These are phyloP conservation scores for Caloenas nicobarica DNA, from an alignment of 2,113 vertebrate genomes.

Conservation along the genomic window DNA sequence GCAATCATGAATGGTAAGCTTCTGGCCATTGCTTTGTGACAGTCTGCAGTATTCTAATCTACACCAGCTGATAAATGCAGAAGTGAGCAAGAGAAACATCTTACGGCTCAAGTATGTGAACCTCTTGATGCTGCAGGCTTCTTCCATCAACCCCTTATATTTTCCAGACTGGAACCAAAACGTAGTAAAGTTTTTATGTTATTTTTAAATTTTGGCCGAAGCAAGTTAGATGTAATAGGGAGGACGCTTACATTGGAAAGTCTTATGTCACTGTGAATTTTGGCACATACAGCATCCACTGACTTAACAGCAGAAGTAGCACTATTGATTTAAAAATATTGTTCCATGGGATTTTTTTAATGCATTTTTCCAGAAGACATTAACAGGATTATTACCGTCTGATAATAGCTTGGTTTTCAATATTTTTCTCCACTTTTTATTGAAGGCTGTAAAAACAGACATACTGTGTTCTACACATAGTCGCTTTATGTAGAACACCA, in stretches of 20 bases:
- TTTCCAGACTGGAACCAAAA: conserved; percentile 61
- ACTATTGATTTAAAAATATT: conserved; percentile 49
- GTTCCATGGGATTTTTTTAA: not conserved
- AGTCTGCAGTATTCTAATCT: not conserved
- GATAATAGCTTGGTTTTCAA: conserved; percentile 38
- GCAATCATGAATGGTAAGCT: not conserved
- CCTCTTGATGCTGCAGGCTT: not conserved
- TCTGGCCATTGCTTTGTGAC: not conserved
- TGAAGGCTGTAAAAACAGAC: conserved; percentile 1
- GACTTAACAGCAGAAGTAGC: conserved; percentile 57
- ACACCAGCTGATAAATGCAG: not conserved
- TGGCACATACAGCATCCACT: conserved; percentile 42
- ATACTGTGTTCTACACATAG: not conserved
- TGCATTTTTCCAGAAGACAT: conserved; percentile 50
- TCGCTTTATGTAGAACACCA: not conserved
- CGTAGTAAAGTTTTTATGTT: conserved; percentile 21
- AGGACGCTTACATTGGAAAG: conserved; percentile 68
- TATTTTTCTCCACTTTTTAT: conserved; percentile 17
- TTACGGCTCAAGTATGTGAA: not conserved
- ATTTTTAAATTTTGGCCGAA: conserved; percentile 72
- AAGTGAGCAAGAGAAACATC: not conserved
- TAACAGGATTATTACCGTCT: conserved; percentile 34
- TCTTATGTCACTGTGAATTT: conserved; percentile 71
- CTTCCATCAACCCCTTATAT: conserved; percentile 6
- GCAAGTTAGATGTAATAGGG: conserved; percentile 59